Evolutionary conservation across 2,113 vertebrate species (phyloP).

Genomic region (Phoenicopterus ruber): DNA sequence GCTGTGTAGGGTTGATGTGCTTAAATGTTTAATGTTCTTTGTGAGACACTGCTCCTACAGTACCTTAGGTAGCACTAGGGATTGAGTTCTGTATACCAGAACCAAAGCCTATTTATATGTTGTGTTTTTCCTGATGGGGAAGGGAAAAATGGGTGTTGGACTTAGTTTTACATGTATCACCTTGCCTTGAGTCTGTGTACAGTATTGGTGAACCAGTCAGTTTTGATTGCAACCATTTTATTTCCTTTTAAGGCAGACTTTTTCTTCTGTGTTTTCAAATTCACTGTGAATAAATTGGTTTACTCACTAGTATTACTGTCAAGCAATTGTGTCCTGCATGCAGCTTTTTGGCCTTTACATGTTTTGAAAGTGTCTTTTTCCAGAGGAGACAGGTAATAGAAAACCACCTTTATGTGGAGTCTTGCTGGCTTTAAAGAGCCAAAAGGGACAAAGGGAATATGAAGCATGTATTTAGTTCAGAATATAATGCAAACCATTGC

Average conservation of each 20-base stretch:
- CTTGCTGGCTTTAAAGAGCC: not conserved
- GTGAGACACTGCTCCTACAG: rapidly evolving
- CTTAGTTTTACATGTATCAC: not conserved
- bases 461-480: not conserved
- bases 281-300: not conserved
- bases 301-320: not conserved
- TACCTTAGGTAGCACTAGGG: not conserved
- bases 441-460: not conserved
- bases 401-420: not conserved
- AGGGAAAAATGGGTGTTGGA: not conserved
- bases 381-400: not conserved
- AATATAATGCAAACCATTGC: not conserved
- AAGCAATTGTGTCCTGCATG: not conserved
- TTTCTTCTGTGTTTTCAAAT: not conserved
- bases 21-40: not conserved
- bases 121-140: not conserved
- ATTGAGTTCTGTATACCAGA: not conserved
- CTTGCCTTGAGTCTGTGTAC: not conserved
- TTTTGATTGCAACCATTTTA: not conserved
- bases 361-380: not conserved
- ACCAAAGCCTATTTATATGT: not conserved
- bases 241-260: not conserved
- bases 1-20: not conserved
- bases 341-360: not conserved
- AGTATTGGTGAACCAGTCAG: not conserved